Conservation (phyloP, 2,113 vertebrate genomes). For the Sinocyclocheilus rhinocerous region DNA sequence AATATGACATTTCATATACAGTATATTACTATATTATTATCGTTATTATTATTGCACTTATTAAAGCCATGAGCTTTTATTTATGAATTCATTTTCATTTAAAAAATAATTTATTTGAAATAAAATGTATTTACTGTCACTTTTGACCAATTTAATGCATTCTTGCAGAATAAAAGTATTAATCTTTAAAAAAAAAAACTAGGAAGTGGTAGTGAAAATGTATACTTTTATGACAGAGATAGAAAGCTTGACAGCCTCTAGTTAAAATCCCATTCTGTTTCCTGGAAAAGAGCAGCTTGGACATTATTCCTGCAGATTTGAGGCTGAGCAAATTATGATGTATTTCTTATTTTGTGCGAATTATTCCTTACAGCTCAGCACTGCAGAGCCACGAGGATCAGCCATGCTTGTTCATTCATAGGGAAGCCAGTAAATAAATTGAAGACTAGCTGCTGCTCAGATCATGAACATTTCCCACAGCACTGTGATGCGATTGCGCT, state of each 20-base stretch:
- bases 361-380: not conserved
- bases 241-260: not conserved
- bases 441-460: not conserved
- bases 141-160: not conserved
- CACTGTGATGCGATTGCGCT: not conserved
- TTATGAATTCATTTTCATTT: not conserved
- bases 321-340: not conserved
- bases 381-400: not conserved
- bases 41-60: too few relatives aligned
- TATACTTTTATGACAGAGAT: not conserved
- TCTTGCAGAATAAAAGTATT: not conserved
- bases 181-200: too few relatives aligned
- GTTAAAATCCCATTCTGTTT: not conserved
- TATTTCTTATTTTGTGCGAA: not conserved
- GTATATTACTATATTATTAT: too few relatives aligned
- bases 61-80: not conserved
- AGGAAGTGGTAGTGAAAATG: not conserved
- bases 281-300: not conserved
- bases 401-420: not conserved
- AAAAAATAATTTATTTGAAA: not conserved
- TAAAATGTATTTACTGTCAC: not conserved
- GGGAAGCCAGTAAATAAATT: not conserved
- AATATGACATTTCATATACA: too few relatives aligned
- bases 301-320: not conserved
- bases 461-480: constrained; percentile 26